Evolutionary conservation across 2,797 vertebrate species (phyloP).

Genomic region (Capromys pilorides): DNA sequence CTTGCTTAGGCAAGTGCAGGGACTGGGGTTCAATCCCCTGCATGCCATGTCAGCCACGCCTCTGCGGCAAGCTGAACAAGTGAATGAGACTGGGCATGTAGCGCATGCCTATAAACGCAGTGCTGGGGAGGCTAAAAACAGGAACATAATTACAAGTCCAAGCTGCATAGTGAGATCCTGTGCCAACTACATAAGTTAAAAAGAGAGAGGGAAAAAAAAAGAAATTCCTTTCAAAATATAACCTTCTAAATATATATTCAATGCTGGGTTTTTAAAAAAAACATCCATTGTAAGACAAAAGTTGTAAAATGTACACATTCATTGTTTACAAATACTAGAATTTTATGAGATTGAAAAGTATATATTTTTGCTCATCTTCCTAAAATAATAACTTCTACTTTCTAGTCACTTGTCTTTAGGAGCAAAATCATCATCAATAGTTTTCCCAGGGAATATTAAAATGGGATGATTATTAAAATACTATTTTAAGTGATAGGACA

Average conservation of each 20-base stretch:
- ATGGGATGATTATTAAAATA: slow-evolving; percentile 42
- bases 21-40: too few relatives aligned
- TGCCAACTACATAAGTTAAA: too few relatives aligned
- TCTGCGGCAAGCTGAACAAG: too few relatives aligned
- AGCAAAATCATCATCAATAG: slow-evolving; percentile 53
- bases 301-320: slow-evolving; percentile 30
- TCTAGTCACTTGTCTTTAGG: slow-evolving; percentile 21
- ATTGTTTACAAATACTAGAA: slow-evolving; percentile 24
- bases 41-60: too few relatives aligned
- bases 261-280: not conserved
- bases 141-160: too few relatives aligned
- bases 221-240: slow-evolving; percentile 54
- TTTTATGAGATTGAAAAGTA: slow-evolving; percentile 51
- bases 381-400: slow-evolving; percentile 45
- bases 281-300: slow-evolving; percentile 42
- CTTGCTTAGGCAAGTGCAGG: too few relatives aligned
- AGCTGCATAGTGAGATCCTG: too few relatives aligned
- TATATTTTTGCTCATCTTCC: slow-evolving; percentile 47
- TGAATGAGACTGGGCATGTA: too few relatives aligned
- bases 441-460: slow-evolving; percentile 47
- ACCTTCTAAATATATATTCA: slow-evolving; percentile 24
- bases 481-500: slow-evolving; percentile 42
- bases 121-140: too few relatives aligned
- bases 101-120: too few relatives aligned
- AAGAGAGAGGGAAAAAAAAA: too few relatives aligned